Conservation (phyloP, 2,888 invertebrate genomes). For the Beris morrisii region DNA sequence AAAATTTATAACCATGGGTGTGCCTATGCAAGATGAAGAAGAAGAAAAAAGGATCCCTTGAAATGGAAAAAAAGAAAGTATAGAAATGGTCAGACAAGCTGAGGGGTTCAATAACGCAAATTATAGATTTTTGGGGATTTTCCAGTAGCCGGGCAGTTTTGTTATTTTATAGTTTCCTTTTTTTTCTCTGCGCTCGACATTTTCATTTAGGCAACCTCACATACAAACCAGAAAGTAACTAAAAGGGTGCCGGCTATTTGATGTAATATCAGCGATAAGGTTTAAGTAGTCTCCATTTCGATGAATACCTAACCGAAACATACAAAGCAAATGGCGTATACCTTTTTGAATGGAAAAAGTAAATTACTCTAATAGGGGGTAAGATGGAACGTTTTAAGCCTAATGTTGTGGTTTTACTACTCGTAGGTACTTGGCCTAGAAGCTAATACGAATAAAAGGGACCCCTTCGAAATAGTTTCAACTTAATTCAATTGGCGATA, state of each 20-base stretch:
- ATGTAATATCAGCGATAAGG: slow-evolving; percentile 4
- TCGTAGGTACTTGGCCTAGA: neutral
- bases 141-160: neutral
- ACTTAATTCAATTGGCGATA: neutral
- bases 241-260: slow-evolving; percentile 6
- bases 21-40: slow-evolving; percentile 26
- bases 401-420: slow-evolving; percentile 7
- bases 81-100: neutral
- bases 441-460: slow-evolving; percentile 1
- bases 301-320: slow-evolving; percentile 8
- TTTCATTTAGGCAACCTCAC: neutral
- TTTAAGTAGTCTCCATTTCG: slow-evolving; percentile 10
- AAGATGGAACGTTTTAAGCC: neutral
- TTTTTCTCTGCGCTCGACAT: neutral
- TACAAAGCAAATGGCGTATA: slow-evolving; percentile 16
- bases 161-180: too few relatives aligned
- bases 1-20: slow-evolving; percentile 27
- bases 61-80: too few relatives aligned
- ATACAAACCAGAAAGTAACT: neutral
- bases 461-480: neutral
- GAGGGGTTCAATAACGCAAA: slow-evolving; percentile 27
- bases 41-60: too few relatives aligned
- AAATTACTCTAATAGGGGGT: slow-evolving; percentile 1
- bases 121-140: slow-evolving; percentile 15
- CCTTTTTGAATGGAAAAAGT: slow-evolving; percentile 12